phyloP scores from a whole-genome alignment of 2,888 invertebrate species.

The Trichopria drosophilae region DNA sequence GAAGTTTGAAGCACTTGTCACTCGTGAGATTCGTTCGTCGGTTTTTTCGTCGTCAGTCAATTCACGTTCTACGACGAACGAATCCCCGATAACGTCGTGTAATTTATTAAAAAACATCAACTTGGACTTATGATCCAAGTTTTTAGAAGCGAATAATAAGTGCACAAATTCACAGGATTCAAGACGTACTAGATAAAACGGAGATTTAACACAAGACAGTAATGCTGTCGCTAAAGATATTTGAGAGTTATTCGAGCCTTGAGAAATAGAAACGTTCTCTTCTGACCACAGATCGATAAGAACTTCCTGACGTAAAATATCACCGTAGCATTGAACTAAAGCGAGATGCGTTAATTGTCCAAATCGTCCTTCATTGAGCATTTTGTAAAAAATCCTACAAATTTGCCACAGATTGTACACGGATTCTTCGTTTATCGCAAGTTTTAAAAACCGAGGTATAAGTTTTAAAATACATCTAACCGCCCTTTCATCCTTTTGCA shows the following conservation, averaged over 20 bases:
- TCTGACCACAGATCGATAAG: no score
- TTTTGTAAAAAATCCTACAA: slow-evolving; percentile 32
- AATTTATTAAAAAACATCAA: slow-evolving; percentile 50
- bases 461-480: slow-evolving; percentile 50
- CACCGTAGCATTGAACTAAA: slow-evolving; percentile 56
- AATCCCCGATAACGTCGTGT: slow-evolving; percentile 44
- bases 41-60: slow-evolving; percentile 44
- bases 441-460: slow-evolving; percentile 44
- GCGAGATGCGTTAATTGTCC: slow-evolving; percentile 55
- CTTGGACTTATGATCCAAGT: slow-evolving; percentile 43
- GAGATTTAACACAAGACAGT: slow-evolving; percentile 51
- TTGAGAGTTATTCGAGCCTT: no score
- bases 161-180: slow-evolving; percentile 54
- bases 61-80: slow-evolving; percentile 57
- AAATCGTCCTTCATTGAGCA: slow-evolving; percentile 40
- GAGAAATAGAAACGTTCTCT: no score
- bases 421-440: slow-evolving; percentile 14
- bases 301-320: slow-evolving; percentile 21
- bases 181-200: slow-evolving; percentile 57
- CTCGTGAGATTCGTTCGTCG: slow-evolving; percentile 64
- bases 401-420: slow-evolving; percentile 29
- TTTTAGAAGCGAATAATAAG: slow-evolving; percentile 47
- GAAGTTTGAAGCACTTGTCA: slow-evolving; percentile 64
- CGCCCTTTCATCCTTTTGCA: slow-evolving; percentile 49
- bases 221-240: no score